Percentiles rank a stretch among this genome's conserved stretches.
Evolutionary conservation across 64 coral and sea anemone genomes (phyloP).

Genomic region (Anthopleura sola): DNA sequence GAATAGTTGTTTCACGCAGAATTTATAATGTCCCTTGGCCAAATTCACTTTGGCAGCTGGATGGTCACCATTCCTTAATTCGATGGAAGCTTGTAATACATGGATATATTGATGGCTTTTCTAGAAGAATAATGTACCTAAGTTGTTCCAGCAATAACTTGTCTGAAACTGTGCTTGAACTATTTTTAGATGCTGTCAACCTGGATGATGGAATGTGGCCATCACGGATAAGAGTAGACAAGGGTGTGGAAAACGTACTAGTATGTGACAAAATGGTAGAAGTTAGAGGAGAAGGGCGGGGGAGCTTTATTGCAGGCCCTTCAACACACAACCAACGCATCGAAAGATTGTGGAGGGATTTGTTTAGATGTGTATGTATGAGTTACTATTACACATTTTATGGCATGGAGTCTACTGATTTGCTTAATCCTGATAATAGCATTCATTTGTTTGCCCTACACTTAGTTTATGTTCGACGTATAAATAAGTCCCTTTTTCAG

Average conservation of each 20-base stretch:
- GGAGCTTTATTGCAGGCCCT: constrained; percentile 39
- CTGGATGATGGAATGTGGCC: constrained; percentile 3
- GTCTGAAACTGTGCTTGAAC: constrained; percentile 20
- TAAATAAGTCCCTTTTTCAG: constrained; percentile 19
- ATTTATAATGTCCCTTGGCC: constrained; percentile 23
- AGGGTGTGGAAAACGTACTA: constrained; percentile 31
- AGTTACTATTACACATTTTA: constrained; percentile 40
- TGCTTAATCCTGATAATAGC: constrained; percentile 28
- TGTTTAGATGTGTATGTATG: constrained; percentile 21
- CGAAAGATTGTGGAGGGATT: constrained; percentile 13
- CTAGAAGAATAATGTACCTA: constrained; percentile 21
- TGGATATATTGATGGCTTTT: constrained; percentile 39
- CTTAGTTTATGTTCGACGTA: constrained; percentile 28
- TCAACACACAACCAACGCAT: constrained; percentile 38
- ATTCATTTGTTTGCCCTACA: constrained; percentile 47
- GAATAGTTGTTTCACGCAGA: neutral
- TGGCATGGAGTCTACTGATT: constrained; percentile 29
- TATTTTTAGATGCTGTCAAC: constrained; percentile 5
- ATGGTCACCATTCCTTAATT: constrained; percentile 16
- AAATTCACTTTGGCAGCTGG: constrained; percentile 46
- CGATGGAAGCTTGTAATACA: constrained; percentile 11
- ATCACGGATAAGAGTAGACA: constrained; percentile 28
- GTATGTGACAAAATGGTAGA: constrained; percentile 34
- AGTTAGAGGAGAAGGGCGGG: neutral
- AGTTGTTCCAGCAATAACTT: constrained; percentile 29